Base-by-base conservation (phyloP, 1,140 invertebrate genomes). In the Achroia grisella region DNA sequence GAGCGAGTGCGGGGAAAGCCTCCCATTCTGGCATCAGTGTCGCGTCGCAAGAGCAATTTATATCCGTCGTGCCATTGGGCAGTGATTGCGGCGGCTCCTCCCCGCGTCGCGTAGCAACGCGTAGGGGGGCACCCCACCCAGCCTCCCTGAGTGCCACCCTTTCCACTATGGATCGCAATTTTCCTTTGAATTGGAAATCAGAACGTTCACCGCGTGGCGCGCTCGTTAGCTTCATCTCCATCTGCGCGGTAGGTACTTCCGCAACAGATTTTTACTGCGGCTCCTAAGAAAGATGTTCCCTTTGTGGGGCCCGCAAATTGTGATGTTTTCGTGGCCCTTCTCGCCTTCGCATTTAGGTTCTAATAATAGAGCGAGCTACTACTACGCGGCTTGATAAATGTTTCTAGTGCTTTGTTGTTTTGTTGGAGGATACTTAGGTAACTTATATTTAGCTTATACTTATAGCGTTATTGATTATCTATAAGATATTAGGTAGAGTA, bases 51-150 rank as follows among this genome's bases (percentile, higher is more conserved):
- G 75, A 86, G 74, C 85, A 87, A 87, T 87, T 87, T 87, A 87
- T 87, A 86, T 87, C 86, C 87, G 87, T 87, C 87, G 84, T 82
- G 79, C 85, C 59, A 87, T 87, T 87, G 85, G 81, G 77, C 85
- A 76, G 80, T 85, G 85, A 87, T 87, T 87, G 73, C 72, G 69
- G 79, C 61, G 71, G 65, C 83, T 83, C 85, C 86, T 85, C 86
- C 87, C 87, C 85, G 83, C 79, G 89, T 89, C 86, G 71, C 88
- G 85, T 88, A 85, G 87, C 84, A 79, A 89, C 88, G 79, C 79
- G 58, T 71, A 68, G 66, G 69, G 71, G 63, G 56, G 64, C 70
- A 68, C 70, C 73, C 80, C 86, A 78, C 71, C 80, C 83, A 71
- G 46, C 80, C 75, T 73, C 81, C 69, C 79, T 67, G 17, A 23